phyloP scores from a whole-genome alignment of 1,140 invertebrate genomes.

The Lepidotrigona ventralis region DNA sequence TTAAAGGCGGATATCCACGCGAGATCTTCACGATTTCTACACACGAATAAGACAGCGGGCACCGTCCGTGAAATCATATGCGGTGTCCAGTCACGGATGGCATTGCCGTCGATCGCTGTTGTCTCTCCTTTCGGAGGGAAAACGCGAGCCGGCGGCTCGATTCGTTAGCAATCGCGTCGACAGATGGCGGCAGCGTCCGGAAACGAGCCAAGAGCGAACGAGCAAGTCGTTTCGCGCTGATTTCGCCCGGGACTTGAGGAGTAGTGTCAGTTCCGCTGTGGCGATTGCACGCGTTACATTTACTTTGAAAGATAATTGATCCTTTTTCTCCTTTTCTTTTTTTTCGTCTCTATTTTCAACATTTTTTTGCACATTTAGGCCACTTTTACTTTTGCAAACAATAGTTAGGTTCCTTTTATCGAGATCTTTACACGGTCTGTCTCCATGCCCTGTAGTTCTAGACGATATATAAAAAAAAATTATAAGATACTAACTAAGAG shows the following conservation, averaged over 20 bases:
- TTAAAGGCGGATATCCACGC: conserved; percentile 79
- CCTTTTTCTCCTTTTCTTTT: too few relatives aligned
- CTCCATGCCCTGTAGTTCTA: too few relatives aligned
- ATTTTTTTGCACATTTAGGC: too few relatives aligned
- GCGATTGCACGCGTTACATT: background rate
- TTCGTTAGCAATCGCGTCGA: conserved; percentile 50
- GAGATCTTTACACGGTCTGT: too few relatives aligned
- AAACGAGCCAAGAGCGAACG: conserved; percentile 36
- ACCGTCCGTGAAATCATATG: conserved; percentile 80
- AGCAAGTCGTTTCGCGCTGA: background rate
- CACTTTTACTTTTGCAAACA: too few relatives aligned
- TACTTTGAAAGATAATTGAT: background rate
- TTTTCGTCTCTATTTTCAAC: too few relatives aligned
- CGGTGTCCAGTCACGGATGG: conserved; percentile 80
- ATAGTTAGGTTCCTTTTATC: too few relatives aligned
- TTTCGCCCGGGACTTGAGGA: background rate
- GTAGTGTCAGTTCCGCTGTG: background rate
- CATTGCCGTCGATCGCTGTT: conserved; percentile 71
- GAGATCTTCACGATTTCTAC: conserved; percentile 81
- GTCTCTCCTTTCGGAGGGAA: conserved; percentile 67
- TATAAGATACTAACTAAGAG: too few relatives aligned
- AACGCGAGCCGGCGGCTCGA: conserved; percentile 60
- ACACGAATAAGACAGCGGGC: conserved; percentile 78
- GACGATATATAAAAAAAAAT: too few relatives aligned
- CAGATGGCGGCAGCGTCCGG: conserved; percentile 72